Evolutionary conservation across 1,140 invertebrate genomes (phyloP), one percentile per base, ranked within the genome.

Genomic region (Ladona fulva): DNA sequence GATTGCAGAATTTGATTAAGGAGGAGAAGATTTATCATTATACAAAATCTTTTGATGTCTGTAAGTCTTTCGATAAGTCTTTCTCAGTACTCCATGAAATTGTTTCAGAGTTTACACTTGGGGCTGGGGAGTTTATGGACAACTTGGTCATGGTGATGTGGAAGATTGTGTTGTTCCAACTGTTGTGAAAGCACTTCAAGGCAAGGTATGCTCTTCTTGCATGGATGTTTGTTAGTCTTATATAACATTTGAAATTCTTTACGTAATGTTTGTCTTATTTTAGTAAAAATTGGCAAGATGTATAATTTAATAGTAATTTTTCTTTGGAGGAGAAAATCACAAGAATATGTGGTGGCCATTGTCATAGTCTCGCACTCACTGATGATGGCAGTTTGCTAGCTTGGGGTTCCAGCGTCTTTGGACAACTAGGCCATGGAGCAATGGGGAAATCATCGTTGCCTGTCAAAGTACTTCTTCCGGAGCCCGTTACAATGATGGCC

Each of bases 101-200:
- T 25, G 37, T 81, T 83, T 25, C 76, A 86, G 85, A 75, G 82
- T 89, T 12, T 88, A 83, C 80, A 84, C 84, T 25, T 89, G 87
- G 87, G 88, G 88, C 11, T 96, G 94, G 94, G 93, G 93, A 37
- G 90, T 95, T 24, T 92, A 95, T 84, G 94, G 94, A 0, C 94
- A 96, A 83, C 83, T 95, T 19, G 94, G 94, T 22, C 93, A 94
- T 83, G 90, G 90, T 42, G 87, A 87, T 81, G 90, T 91, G 25
- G 90, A 92, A 80, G 90, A 93, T 82, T 84, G 87, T 77, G 85
- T 86, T 75, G 83, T 85, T 52, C 94, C 94, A 12, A 89, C 86
- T 76, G 80, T 89, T 66, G 86, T 94, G 25, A 80, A 84, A 78
- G 82, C 83, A 78, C 85, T 91, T 52, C 81, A 83, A 79, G 84